These are phyloP conservation scores for Avahi laniger DNA, from an alignment of 2,797 vertebrate genomes.

Conservation along the genomic window DNA sequence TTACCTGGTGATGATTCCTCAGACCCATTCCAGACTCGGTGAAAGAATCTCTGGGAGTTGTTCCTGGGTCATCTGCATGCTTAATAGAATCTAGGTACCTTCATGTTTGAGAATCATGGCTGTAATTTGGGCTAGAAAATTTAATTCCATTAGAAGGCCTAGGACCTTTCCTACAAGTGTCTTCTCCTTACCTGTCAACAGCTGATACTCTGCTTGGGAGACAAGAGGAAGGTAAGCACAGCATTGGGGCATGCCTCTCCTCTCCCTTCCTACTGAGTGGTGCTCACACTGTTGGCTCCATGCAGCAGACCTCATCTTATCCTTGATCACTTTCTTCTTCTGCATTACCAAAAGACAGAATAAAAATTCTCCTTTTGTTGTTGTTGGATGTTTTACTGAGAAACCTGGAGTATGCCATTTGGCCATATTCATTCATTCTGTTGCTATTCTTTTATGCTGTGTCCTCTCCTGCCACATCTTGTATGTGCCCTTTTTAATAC, in stretches of 20 bases:
- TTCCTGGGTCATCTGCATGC: neutral
- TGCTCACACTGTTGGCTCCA: neutral
- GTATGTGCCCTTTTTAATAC: neutral
- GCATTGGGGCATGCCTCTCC: neutral
- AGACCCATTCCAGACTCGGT: neutral
- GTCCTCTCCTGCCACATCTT: neutral
- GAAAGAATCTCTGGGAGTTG: neutral
- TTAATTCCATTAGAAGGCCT: neutral
- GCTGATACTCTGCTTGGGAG: neutral
- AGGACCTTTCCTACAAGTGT: neutral
- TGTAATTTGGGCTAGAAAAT: neutral
- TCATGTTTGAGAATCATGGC: neutral
- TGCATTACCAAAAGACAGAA: neutral
- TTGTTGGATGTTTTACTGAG: neutral
- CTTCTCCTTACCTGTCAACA: neutral
- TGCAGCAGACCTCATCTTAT: neutral
- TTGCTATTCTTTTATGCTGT: neutral
- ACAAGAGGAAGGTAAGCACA: neutral
- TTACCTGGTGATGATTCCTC: rapidly evolving
- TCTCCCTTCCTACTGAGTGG: neutral
- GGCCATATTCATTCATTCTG: neutral
- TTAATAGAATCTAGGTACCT: neutral
- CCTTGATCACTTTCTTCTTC: neutral
- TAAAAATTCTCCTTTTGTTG: neutral
- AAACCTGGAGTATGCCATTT: neutral